phyloP scores from a whole-genome alignment of 2,888 invertebrate genomes.

The Clepsis dumicolana region DNA sequence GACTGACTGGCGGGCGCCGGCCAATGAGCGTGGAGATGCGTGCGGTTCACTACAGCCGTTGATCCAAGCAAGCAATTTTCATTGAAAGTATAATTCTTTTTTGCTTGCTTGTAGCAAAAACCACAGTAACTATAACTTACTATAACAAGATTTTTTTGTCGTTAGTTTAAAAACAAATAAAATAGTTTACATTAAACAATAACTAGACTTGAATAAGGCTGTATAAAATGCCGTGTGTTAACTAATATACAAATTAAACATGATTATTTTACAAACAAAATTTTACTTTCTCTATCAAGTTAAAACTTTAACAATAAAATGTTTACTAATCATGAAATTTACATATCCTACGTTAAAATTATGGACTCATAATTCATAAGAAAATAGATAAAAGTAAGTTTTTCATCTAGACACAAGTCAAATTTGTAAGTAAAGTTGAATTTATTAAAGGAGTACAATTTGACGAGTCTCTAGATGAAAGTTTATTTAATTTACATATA shows the following conservation, averaged over 20 bases:
- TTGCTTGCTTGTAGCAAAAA: slow-evolving; percentile 6
- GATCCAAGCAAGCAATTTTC: slow-evolving; percentile 15
- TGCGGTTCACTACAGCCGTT: slow-evolving; percentile 21
- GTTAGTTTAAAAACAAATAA: slow-evolving; percentile 15
- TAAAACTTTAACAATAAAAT: slow-evolving; percentile 49
- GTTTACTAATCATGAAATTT: slow-evolving; percentile 48
- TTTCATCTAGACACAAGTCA: slow-evolving; percentile 30
- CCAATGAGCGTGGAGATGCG: slow-evolving; percentile 45
- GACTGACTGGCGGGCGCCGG: slow-evolving; percentile 30
- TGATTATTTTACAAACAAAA: slow-evolving; percentile 50
- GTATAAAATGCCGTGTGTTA: slow-evolving; percentile 42
- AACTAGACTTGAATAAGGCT: slow-evolving; percentile 24
- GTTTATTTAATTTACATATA: slow-evolving; percentile 33
- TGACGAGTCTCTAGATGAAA: slow-evolving; percentile 32
- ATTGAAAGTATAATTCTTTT: not conserved
- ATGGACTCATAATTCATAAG: slow-evolving; percentile 47
- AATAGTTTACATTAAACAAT: slow-evolving; percentile 25
- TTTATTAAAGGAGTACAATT: slow-evolving; percentile 5
- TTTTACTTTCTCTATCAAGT: slow-evolving; percentile 39
- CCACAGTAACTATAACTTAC: slow-evolving; percentile 13
- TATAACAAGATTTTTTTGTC: slow-evolving; percentile 23
- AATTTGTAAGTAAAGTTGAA: not conserved
- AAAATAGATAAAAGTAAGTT: slow-evolving; percentile 45
- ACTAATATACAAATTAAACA: slow-evolving; percentile 50
- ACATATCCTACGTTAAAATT: slow-evolving; percentile 41